Evolutionary conservation across 2,797 vertebrate genomes (phyloP).

Genomic region (Nannoperca australis): DNA sequence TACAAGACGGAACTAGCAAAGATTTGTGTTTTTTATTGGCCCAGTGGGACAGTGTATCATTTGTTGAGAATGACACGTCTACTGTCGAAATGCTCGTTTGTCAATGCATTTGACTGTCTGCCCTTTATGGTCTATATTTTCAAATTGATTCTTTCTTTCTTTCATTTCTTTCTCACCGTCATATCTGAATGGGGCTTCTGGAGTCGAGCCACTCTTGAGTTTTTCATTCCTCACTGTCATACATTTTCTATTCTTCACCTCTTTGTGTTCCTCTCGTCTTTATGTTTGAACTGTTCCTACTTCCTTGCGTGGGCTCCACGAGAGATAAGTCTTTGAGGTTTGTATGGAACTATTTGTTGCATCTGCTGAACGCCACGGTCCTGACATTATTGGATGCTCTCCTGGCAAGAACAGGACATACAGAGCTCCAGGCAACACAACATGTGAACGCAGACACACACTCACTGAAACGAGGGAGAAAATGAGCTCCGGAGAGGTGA

Average conservation of each 20-base stretch:
- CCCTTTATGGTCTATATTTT: conserved; percentile 9
- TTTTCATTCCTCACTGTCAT: conserved; percentile 10
- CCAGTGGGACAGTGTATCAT: conserved; percentile 21
- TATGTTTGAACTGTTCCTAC: conserved; percentile 42
- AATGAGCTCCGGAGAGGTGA: conserved; percentile 43
- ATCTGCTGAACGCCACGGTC: conserved; percentile 58
- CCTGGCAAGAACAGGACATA: conserved; percentile 61
- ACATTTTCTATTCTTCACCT: conserved; percentile 5
- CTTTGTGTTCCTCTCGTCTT: conserved; percentile 45
- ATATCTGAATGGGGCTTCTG: conserved; percentile 39
- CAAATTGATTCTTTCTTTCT: conserved; percentile 17
- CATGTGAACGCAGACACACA: conserved; percentile 33
- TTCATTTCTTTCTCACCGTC: not conserved
- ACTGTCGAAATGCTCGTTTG: conserved; percentile 31
- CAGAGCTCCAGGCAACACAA: conserved; percentile 51
- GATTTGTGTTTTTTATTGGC: conserved; percentile 36
- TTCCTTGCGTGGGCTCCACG: conserved; percentile 33
- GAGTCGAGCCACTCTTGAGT: conserved; percentile 27
- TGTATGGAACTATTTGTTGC: conserved; percentile 61
- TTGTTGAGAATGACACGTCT: conserved; percentile 26
- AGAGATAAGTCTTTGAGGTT: conserved; percentile 47
- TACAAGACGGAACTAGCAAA: conserved; percentile 16
- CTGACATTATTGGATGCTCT: conserved; percentile 63
- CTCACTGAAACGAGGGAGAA: conserved; percentile 32
- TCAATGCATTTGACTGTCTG: conserved; percentile 20